Evolutionary conservation across 2,113 vertebrate species (phyloP).

Genomic region (Vanacampus margaritifer): DNA sequence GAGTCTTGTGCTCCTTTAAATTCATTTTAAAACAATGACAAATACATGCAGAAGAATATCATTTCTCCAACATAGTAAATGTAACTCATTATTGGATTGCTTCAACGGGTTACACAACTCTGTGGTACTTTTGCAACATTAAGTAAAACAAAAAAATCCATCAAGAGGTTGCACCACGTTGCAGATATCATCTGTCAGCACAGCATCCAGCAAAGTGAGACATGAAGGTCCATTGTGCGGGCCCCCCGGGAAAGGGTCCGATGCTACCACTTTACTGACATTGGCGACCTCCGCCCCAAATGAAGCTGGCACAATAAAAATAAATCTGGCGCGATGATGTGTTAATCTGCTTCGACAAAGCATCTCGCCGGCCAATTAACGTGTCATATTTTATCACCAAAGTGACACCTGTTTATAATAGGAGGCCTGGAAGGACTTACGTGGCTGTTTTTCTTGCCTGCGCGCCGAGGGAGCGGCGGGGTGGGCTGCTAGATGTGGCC

Average conservation of each 20-base stretch:
- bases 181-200: slow-evolving; percentile 23
- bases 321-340: slow-evolving; percentile 69
- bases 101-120: background rate
- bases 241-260: slow-evolving; percentile 17
- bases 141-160: background rate
- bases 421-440: slow-evolving; percentile 68
- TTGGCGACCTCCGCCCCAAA: slow-evolving; percentile 46
- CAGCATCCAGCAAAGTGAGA: slow-evolving; percentile 26
- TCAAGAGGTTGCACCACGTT: background rate
- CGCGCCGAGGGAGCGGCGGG: slow-evolving; percentile 31
- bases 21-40: background rate
- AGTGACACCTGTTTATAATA: slow-evolving; percentile 78
- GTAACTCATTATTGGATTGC: background rate
- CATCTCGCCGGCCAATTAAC: slow-evolving; percentile 66
- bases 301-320: slow-evolving; percentile 65
- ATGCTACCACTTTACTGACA: slow-evolving; percentile 49
- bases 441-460: slow-evolving; percentile 63
- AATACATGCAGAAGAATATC: background rate
- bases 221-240: slow-evolving; percentile 51
- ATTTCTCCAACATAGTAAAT: background rate
- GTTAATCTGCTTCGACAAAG: slow-evolving; percentile 75
- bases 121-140: background rate
- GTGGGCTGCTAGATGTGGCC: slow-evolving; percentile 34
- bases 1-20: too few species aligned
- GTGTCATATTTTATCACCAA: slow-evolving; percentile 75